Evolutionary conservation across 2,113 vertebrate genomes (phyloP), one percentile per base, ranked within the genome.

Genomic region (Callipepla californica): DNA sequence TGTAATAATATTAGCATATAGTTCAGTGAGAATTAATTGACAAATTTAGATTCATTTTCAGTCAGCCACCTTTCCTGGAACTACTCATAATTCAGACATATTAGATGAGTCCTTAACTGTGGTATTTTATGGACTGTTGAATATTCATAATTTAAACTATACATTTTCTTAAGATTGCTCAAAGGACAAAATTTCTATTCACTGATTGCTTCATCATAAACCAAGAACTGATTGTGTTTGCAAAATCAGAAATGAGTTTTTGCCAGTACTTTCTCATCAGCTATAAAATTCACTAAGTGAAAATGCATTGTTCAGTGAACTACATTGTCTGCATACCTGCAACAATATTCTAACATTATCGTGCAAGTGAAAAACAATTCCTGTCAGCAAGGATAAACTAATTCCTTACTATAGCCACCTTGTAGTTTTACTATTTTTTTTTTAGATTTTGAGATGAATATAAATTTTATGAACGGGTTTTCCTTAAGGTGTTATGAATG

Each of bases 91-190:
- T 57, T 90, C 76, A 89, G 80, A 26, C n/a, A 61, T 81, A 72
- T 68, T 78, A 92, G 48, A 90, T 75, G 34, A 84, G 32, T 58
- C 61, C 23, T 95, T 95, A 86, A 78, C 47, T 65, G 61, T 48
- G 25, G 14, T 79, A 68, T 89, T 96, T 96, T 92, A 95, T 14
- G 16, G 57, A 53, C 62, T 92, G 68, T 68, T 95, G 80, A 94
- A 94, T 95, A 96, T 95, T 94, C 80, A 89, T 92, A 68, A 92
- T 62, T 84, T 86, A 79, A 93, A 90, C 44, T 42, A 89, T 68
- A 81, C 11, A 86, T 86, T 88, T 91, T 89, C 61, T 68, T 89
- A 81, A 95, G 80, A 44, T 40, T 81, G 44, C 7, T 30, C 69
- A 89, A 74, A 94, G 66, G 80, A 86, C 53, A 63, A 93, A 96